phyloP scores from a whole-genome alignment of 64 coral and sea anemone genomes.

The Orbicella faveolata region DNA sequence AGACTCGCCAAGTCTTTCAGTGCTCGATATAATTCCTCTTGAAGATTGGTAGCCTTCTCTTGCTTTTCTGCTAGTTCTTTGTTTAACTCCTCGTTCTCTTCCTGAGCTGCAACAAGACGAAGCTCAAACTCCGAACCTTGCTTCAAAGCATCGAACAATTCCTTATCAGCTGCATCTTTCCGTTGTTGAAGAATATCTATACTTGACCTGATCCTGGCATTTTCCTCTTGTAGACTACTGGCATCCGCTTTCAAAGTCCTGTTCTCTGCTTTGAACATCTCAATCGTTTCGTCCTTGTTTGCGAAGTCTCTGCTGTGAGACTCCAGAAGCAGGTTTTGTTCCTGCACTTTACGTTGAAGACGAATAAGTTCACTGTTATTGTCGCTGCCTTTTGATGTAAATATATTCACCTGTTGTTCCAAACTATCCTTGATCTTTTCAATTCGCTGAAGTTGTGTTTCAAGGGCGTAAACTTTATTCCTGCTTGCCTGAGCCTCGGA shows the following conservation, averaged over 20 bases:
- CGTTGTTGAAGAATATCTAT: constrained; percentile 57
- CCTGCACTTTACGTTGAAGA: constrained; percentile 64
- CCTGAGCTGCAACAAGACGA: constrained; percentile 46
- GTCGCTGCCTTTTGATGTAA: constrained; percentile 39
- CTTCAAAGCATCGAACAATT: constrained; percentile 78
- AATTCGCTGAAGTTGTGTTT: constrained; percentile 56
- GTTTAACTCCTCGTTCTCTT: constrained; percentile 74
- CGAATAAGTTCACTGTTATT: constrained; percentile 37
- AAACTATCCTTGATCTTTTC: constrained; percentile 65
- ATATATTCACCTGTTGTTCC: constrained; percentile 44
- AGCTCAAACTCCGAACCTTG: constrained; percentile 77
- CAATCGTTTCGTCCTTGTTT: constrained; percentile 65
- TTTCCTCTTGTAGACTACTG: constrained; percentile 45
- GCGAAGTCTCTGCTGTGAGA: constrained; percentile 59
- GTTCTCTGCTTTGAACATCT: constrained; percentile 56
- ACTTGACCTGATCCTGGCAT: constrained; percentile 29
- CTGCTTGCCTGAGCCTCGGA: constrained; percentile 36
- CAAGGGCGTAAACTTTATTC: constrained; percentile 55
- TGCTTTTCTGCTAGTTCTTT: constrained; percentile 69
- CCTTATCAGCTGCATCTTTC: constrained; percentile 59
- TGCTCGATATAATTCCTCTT: constrained; percentile 57
- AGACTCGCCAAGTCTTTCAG: constrained; percentile 55
- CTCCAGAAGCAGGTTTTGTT: constrained; percentile 47
- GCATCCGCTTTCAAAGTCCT: constrained; percentile 51
- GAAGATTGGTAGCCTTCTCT: constrained; percentile 28